A percentile compares a stretch with the other conserved stretches of the same genome.
phyloP scores from a whole-genome alignment of 2,113 vertebrate species.

The Poicephalus gulielmi region DNA sequence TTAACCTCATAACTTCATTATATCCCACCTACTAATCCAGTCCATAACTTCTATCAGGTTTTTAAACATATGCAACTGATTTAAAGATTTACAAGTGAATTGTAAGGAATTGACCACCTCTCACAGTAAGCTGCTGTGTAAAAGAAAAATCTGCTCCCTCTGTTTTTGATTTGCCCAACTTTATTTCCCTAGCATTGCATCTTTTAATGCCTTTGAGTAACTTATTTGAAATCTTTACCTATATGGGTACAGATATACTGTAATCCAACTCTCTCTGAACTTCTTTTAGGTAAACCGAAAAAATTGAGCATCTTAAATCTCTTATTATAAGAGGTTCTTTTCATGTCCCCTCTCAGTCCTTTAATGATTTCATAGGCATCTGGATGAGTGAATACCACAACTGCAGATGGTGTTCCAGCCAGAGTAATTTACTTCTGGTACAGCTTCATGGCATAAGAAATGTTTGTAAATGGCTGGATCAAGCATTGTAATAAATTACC shows the following conservation, averaged over 20 bases:
- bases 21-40: not conserved
- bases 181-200: not conserved
- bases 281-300: not conserved
- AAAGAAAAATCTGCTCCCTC: not conserved
- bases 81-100: not conserved
- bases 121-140: accelerated
- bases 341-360: not conserved
- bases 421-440: not conserved
- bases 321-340: not conserved
- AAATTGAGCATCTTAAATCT: not conserved
- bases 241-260: not conserved
- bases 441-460: not conserved
- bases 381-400: not conserved
- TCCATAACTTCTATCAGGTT: not conserved
- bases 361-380: not conserved
- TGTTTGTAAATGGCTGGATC: not conserved
- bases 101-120: not conserved
- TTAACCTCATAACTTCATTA: not conserved
- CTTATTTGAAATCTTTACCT: not conserved
- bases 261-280: not conserved
- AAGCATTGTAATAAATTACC: not conserved
- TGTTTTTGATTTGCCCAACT: not conserved
- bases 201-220: not conserved
- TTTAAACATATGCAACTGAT: not conserved
- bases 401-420: not conserved